Evolutionary conservation across 1,140 invertebrate species (phyloP).

Genomic region (Schlechtendalia chinensis): DNA sequence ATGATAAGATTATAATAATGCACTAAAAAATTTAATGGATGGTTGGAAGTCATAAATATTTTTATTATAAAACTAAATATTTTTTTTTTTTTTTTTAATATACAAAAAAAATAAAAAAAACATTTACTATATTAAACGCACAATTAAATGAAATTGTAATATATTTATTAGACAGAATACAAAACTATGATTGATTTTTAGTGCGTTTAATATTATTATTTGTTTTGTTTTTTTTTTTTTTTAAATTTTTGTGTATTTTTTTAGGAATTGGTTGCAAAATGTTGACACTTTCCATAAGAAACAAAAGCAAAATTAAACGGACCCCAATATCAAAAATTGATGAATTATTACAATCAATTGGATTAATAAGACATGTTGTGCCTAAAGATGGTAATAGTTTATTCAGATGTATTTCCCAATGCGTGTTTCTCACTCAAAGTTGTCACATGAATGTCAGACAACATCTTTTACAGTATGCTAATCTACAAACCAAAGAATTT

Average conservation of each 20-base stretch:
- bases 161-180: constrained; percentile 4
- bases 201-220: constrained; percentile 50
- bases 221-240: constrained; percentile 46
- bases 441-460: constrained; percentile 70
- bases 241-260: constrained; percentile 47
- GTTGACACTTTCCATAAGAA: constrained; percentile 33
- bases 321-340: constrained; percentile 60
- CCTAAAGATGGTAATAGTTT: constrained; percentile 80
- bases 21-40: constrained; percentile 45
- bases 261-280: constrained; percentile 41
- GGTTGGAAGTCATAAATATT: neutral
- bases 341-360: constrained; percentile 72
- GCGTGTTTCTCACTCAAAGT: constrained; percentile 70
- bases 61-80: neutral
- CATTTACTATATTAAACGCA: constrained; percentile 48
- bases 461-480: constrained; percentile 71
- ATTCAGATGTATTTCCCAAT: constrained; percentile 69
- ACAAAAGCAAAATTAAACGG: constrained; percentile 50
- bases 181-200: constrained; percentile 41
- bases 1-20: constrained; percentile 19
- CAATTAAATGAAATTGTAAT: constrained; percentile 40
- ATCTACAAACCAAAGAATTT: constrained; percentile 61
- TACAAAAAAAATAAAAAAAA: constrained; percentile 44
- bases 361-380: constrained; percentile 77
- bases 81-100: constrained; percentile 15